These are phyloP conservation scores for Parazoanthus atlanticus DNA, from an alignment of 92 coral and sea anemone species.

Conservation along the genomic window DNA sequence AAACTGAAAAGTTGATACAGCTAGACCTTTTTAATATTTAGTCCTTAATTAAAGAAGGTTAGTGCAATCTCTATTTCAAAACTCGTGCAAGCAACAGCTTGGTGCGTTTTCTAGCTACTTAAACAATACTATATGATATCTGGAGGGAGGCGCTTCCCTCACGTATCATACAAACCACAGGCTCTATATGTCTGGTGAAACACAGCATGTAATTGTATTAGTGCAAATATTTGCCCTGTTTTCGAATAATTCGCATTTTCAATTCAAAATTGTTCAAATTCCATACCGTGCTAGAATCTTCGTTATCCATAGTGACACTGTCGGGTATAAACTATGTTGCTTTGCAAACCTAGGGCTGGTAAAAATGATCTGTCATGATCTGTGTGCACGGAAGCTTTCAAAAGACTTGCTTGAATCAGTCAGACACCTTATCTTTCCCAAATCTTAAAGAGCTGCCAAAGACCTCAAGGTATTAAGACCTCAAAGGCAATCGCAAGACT, in stretches of 20 bases:
- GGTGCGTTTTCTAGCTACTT: background rate
- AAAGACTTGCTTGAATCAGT: background rate
- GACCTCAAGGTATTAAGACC: background rate
- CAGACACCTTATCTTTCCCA: background rate
- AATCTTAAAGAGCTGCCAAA: constrained; percentile 26
- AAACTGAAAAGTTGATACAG: background rate
- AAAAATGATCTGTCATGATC: too few species aligned
- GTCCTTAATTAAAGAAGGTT: too few species aligned
- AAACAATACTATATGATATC: too few species aligned
- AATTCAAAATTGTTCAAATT: background rate
- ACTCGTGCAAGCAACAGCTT: too few species aligned
- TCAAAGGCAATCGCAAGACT: background rate
- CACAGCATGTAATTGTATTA: constrained; percentile 15
- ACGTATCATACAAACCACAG: background rate
- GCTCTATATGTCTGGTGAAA: background rate
- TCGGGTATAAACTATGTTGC: background rate
- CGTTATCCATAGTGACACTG: background rate
- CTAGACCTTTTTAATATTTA: too few species aligned
- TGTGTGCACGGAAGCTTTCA: background rate
- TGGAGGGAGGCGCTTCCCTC: background rate
- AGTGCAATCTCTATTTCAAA: too few species aligned
- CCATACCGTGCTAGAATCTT: background rate
- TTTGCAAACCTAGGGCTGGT: too few species aligned
- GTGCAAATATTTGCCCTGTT: background rate
- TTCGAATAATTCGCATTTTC: constrained; percentile 5